Evolutionary conservation across 92 coral and sea anemone species (phyloP).

Genomic region (Scolanthus callimorphus): DNA sequence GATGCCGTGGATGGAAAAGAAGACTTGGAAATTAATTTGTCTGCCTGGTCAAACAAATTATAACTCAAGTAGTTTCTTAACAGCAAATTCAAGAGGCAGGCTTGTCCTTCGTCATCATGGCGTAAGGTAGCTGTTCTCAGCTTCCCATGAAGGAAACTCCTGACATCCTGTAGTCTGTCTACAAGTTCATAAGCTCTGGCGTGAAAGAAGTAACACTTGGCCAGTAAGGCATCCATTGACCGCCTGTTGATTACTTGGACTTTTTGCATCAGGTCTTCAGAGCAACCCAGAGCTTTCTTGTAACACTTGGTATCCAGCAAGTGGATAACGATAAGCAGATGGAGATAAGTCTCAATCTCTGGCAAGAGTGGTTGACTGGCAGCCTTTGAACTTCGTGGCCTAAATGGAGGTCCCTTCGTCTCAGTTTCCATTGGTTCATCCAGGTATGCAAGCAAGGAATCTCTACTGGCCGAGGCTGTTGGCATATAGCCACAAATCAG

Average conservation of each 20-base stretch:
- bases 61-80: constrained; percentile 87
- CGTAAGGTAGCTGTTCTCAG: constrained; percentile 91
- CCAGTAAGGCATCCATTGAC: constrained; percentile 85
- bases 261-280: constrained; percentile 85
- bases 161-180: constrained; percentile 77
- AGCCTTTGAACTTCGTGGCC: constrained; percentile 91
- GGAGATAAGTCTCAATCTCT: constrained; percentile 91
- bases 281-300: constrained; percentile 89
- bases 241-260: constrained; percentile 83
- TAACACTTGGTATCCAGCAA: constrained; percentile 88
- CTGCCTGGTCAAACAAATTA: constrained; percentile 97
- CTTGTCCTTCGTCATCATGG: constrained; percentile 99
- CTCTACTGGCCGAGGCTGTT: constrained; percentile 82
- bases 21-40: constrained; percentile 93
- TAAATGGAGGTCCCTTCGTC: constrained; percentile 47
- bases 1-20: constrained; percentile 90
- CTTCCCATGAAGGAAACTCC: constrained; percentile 90
- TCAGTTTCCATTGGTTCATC: constrained; percentile 99
- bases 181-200: constrained; percentile 93
- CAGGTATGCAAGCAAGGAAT: constrained; percentile 80
- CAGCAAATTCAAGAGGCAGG: constrained; percentile 81
- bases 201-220: constrained; percentile 97
- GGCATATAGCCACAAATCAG: constrained; percentile 94
- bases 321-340: constrained; percentile 90
- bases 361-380: constrained; percentile 74